phyloP scores from a whole-genome alignment of 2,113 vertebrate species.

The Lagenorhynchus albirostris region DNA sequence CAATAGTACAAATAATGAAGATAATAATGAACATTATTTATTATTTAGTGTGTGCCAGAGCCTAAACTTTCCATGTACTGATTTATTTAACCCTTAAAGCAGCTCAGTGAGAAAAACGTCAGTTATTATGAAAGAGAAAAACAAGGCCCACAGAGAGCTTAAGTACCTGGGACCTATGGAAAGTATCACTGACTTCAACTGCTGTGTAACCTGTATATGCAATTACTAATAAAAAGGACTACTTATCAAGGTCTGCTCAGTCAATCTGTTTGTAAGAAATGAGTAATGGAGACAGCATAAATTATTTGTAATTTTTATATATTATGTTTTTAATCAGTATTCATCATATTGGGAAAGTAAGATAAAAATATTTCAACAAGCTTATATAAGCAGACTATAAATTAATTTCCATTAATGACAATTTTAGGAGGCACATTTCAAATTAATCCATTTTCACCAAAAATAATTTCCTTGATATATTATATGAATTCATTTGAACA shows the following conservation, averaged over 20 bases:
- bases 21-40: not conserved
- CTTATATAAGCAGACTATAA: not conserved
- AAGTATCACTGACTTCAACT: not conserved
- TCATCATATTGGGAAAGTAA: conserved; percentile 27
- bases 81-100: not conserved
- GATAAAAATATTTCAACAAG: conserved; percentile 7
- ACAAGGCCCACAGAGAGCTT: not conserved
- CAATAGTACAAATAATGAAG: not conserved
- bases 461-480: not conserved
- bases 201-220: not conserved
- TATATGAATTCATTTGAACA: not conserved
- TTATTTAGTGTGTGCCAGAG: not conserved
- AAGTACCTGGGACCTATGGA: not conserved
- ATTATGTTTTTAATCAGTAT: conserved; percentile 29
- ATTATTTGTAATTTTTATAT: not conserved
- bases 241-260: not conserved
- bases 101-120: not conserved
- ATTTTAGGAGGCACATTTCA: conserved; percentile 19
- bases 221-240: not conserved
- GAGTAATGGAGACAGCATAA: not conserved
- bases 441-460: conserved; percentile 34
- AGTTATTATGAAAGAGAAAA: not conserved
- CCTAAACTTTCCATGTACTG: not conserved
- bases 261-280: not conserved
- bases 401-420: conserved; percentile 20